Evolutionary conservation across 2,797 vertebrate genomes (phyloP).

Genomic region (Aeoliscus strigatus): DNA sequence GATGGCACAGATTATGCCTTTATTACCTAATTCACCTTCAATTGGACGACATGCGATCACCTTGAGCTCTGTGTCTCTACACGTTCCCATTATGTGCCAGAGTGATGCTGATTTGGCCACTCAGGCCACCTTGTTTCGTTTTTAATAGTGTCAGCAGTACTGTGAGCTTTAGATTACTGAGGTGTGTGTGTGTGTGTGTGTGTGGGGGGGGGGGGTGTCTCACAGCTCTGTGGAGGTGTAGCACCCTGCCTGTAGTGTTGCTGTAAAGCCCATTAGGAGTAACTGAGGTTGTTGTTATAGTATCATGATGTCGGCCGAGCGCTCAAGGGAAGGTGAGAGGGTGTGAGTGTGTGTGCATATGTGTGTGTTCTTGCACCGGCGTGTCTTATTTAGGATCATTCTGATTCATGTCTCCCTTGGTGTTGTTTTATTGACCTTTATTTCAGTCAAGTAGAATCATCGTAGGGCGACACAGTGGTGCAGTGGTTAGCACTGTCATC

Average conservation of each 20-base stretch:
- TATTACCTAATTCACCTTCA: conserved; percentile 63
- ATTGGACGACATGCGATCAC: conserved; percentile 50
- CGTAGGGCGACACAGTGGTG: too few relatives aligned
- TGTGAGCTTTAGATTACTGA: conserved; percentile 61
- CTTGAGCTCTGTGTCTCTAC: conserved; percentile 43
- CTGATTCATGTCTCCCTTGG: too few relatives aligned
- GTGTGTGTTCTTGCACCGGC: conserved; percentile 8
- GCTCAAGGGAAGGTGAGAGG: conserved; percentile 63
- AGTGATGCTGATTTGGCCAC: conserved; percentile 48
- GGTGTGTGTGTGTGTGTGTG: too few relatives aligned
- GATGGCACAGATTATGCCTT: conserved; percentile 61
- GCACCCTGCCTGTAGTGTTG: conserved; percentile 68
- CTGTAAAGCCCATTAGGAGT: conserved; percentile 67
- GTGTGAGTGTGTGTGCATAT: conserved; percentile 15
- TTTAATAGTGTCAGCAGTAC: conserved; percentile 69
- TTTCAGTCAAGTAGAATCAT: too few relatives aligned
- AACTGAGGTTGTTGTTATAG: conserved; percentile 65
- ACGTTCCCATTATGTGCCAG: conserved; percentile 39
- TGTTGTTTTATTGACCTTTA: too few relatives aligned
- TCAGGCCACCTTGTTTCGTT: conserved; percentile 49
- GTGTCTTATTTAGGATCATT: too few relatives aligned
- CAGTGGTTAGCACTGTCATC: too few relatives aligned
- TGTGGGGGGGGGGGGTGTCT: too few relatives aligned
- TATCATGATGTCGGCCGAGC: conserved; percentile 61
- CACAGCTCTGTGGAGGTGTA: conserved; percentile 61